Evolutionary conservation across 23 tunicate genomes (phyloP).

Genomic region (Halocynthia aurantium): DNA sequence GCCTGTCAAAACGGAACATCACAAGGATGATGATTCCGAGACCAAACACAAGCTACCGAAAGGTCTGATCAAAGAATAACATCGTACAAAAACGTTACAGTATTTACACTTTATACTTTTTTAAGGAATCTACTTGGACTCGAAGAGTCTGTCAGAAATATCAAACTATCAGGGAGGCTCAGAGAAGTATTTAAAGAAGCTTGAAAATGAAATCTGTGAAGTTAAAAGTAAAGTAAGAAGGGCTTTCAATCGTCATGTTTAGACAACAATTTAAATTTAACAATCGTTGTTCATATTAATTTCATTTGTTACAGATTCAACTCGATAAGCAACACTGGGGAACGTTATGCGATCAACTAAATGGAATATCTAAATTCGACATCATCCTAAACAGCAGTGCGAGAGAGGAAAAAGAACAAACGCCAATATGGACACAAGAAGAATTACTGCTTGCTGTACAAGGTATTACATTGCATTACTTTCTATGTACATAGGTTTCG

Average conservation of each 20-base stretch:
- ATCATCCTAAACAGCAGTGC: not conserved
- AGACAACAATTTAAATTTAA: not conserved
- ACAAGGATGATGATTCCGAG: conserved; percentile 13
- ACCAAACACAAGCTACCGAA: conserved; percentile 62
- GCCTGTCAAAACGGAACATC: conserved; percentile 9
- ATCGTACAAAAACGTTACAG: not conserved
- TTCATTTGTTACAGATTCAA: conserved; percentile 1
- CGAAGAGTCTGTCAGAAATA: conserved; percentile 3
- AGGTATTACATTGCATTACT: conserved; percentile 24
- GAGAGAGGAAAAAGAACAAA: not conserved
- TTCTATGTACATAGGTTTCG: not conserved
- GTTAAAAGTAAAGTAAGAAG: conserved; percentile 16
- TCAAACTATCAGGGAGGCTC: conserved; percentile 8
- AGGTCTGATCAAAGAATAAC: conserved; percentile 20
- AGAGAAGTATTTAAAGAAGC: conserved; percentile 7
- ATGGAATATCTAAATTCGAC: conserved; percentile 2
- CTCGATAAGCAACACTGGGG: conserved; percentile 23
- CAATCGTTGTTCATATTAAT: too few species aligned
- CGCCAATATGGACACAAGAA: conserved; percentile 26
- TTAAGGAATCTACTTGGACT: conserved; percentile 15
- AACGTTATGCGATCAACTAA: not conserved
- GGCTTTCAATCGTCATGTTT: not conserved
- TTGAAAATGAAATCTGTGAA: conserved; percentile 7
- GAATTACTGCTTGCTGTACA: conserved; percentile 39
- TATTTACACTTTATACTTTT: not conserved